Base-by-base conservation (phyloP, 2,888 invertebrate species). In the Venusia cambrica region DNA sequence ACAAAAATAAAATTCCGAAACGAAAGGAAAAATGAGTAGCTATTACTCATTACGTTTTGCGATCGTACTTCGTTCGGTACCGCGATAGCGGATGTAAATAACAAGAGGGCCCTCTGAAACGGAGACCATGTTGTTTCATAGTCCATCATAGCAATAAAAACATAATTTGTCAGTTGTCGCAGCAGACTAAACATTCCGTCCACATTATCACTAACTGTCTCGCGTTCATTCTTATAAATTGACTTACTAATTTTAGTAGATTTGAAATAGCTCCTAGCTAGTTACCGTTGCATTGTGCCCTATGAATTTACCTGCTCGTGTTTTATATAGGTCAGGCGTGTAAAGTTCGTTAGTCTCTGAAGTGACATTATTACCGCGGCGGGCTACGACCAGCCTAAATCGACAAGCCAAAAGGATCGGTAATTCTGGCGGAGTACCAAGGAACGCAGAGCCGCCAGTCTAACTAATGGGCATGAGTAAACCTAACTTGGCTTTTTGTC, bases 371-470 rank as follows among this genome's bases (percentile, higher is more conserved):
- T 80, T 84, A 37, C 32, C 16, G 36, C 76, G 69, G 66, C 30
- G 74, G 69, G 72, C 72, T 70, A 67, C 67, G 65, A 74, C 67
- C 70, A 68, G 66, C 67, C 68, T 74, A n/a, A n/a, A 80, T 78
- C 80, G 75, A 81, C 76, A 80, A 75, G 85, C 85, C 85, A 87
- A 85, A 83, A 84, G 83, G 83, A 80, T 78, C 76, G 75, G 72
- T 68, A 73, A 71, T 84, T 85, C 81, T 87, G 87, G 87, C 85
- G 59, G 66, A 67, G 83, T 81, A 84, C 85, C 85, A 87, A 87
- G 69, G 85, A 84, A 87, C 84, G 87, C 75, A 70, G 18, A 34
- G 69, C 64, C 62, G 71, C 64, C 66, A 73, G 64, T 67, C 73
- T 73, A 74, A 76, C 80, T 79, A 80, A 79, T 77, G 77, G 74